Evolutionary conservation across 2,888 invertebrate genomes (phyloP), one percentile per base, ranked within the genome.

Genomic region (Brachycybe producta): DNA sequence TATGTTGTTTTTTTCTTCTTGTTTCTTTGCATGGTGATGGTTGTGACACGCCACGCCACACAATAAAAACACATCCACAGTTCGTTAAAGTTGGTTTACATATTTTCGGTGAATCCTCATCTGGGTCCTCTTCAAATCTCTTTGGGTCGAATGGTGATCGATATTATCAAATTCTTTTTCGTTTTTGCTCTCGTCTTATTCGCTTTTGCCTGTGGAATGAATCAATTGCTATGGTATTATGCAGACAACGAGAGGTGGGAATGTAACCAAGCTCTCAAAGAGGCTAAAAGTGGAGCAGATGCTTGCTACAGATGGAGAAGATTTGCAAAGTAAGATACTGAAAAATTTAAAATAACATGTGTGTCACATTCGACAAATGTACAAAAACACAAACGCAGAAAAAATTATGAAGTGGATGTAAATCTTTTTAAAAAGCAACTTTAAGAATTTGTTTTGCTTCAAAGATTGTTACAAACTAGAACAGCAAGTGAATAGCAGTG

Each of bases 221-320:
- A 95, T 71, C 95, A 97, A 68, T 63, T 77, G 45, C 76, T 95
- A 48, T 95, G 95, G 94, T 90, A 90, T 65, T 90, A 86, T 65
- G 86, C 69, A 26, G 68, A 68, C 53, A 59, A 67, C 58, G 69
- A 68, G 57, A 62, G 61, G 46, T 56, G 57, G 44, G 51, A 53
- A 8, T 61, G 60, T 51, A 70, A 23, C 15, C 46, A 32, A 56
- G 26, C 52, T 72, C 67, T 54, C 67, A 64, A 67, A 62, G 51
- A 66, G 65, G 54, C 67, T 64, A 53, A 67, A 0, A 68, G 71
- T 28, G 62, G 64, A 43, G 59, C 62, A 4, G 66, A 66, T 50
- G 66, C 67, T 39, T 69, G 69, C 53, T 60, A 66, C 39, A 64
- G 66, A 2, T 69, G 68, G 65, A 61, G 70, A 54, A 57, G 70